Evolutionary conservation across 2,113 vertebrate species (phyloP).

Genomic region (Toxostoma redivivum): DNA sequence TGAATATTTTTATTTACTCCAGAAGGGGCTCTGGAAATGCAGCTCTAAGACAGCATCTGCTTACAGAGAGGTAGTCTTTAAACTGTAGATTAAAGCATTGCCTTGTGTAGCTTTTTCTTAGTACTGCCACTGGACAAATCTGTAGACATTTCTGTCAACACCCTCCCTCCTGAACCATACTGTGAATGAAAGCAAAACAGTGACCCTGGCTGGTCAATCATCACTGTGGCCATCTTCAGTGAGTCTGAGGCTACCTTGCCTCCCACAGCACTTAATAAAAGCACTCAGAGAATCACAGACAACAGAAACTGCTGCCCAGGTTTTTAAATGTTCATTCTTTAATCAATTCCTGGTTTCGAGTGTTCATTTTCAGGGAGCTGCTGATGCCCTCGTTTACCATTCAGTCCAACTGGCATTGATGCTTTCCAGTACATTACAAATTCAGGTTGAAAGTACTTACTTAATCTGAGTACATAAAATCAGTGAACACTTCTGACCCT

Average conservation of each 20-base stretch:
- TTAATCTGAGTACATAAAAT: slow-evolving; percentile 29
- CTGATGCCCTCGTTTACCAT: not conserved
- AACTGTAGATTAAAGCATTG: not conserved
- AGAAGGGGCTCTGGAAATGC: not conserved
- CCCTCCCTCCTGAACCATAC: not conserved
- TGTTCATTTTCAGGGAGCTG: not conserved
- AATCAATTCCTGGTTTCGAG: not conserved
- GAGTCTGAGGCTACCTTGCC: not conserved
- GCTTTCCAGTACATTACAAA: slow-evolving; percentile 9
- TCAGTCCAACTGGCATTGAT: not conserved
- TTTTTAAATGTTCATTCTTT: not conserved
- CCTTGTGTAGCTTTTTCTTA: not conserved
- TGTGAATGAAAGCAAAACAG: not conserved
- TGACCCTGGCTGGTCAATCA: not conserved
- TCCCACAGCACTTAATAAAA: not conserved
- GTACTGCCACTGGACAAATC: not conserved
- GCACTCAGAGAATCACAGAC: not conserved
- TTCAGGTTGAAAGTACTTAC: slow-evolving; percentile 1
- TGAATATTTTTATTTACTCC: not conserved
- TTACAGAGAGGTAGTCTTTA: not conserved
- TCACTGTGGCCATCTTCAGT: not conserved
- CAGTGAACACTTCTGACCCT: not conserved
- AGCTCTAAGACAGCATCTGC: not conserved
- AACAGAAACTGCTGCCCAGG: not conserved
- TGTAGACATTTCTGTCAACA: not conserved